phyloP scores from a whole-genome alignment of 2,797 vertebrate genomes.

The Emydoidea blandingii region DNA sequence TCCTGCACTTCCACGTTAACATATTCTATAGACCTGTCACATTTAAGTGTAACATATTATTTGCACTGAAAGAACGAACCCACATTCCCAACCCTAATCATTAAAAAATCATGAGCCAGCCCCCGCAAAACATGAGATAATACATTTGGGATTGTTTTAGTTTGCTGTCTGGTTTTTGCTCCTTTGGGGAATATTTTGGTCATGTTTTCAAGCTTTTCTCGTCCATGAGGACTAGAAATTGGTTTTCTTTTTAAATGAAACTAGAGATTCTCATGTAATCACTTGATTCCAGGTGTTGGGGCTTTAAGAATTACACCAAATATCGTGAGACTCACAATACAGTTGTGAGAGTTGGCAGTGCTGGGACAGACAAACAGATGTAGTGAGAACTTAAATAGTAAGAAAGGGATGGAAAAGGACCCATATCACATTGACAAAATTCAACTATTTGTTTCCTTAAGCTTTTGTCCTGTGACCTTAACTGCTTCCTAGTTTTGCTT shows the following conservation, averaged over 20 bases:
- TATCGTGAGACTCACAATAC: neutral
- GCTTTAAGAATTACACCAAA: constrained; percentile 22
- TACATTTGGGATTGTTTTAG: constrained; percentile 15
- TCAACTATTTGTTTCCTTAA: neutral
- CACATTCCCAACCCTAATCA: neutral
- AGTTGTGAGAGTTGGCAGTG: neutral
- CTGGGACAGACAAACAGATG: neutral
- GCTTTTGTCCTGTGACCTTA: neutral
- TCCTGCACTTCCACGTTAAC: neutral
- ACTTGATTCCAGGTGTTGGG: neutral
- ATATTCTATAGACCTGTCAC: neutral
- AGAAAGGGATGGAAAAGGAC: neutral
- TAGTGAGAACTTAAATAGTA: neutral
- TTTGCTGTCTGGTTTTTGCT: constrained; percentile 25
- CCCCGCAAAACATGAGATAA: constrained; percentile 26
- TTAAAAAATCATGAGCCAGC: neutral
- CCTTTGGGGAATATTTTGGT: neutral
- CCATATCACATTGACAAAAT: neutral
- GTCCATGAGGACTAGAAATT: constrained; percentile 1
- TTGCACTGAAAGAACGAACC: neutral
- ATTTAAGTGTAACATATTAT: neutral
- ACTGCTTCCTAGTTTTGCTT: neutral
- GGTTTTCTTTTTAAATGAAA: constrained; percentile 46
- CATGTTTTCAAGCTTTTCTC: constrained; percentile 27
- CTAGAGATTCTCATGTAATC: neutral